Evolutionary conservation across 2,888 invertebrate genomes (phyloP), one percentile per base, ranked within the genome.

Genomic region (Schrankia costaestrigalis): DNA sequence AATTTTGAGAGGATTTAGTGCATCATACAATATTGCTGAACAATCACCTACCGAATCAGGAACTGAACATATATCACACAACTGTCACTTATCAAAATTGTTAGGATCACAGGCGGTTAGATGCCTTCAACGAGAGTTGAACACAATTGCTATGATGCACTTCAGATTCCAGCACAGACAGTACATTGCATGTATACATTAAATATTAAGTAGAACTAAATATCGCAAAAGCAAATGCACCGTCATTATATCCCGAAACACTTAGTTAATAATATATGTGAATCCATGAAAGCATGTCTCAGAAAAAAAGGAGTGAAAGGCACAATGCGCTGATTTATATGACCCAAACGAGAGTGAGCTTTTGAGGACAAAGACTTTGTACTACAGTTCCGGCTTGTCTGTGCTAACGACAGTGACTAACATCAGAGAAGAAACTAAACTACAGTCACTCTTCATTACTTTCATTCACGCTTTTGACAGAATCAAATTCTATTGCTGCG

Each of bases 281-380:
- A 74, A 77, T 80, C 87, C 86, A 86, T 71, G 87, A 86, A 86
- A 87, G 86, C 87, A 87, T 87, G 87, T 87, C 87, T 86, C 87
- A 87, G 87, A 86, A 78, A 75, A 63, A 63, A 34, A n/a, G 37
- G 77, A 81, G 71, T 79, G 78, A 77, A 75, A 65, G 75, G 63
- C 61, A 63, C 58, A 60, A 68, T 69, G 63, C 68, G 76, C 78
- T 80, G 72, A 76, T 52, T 73, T 55, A 63, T 60, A 59, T 63
- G 61, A 46, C 56, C 66, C 67, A 63, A 56, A 69, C 56, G 60
- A 70, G 75, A 79, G 78, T 81, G 82, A 79, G 82, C 78, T 81
- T 82, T 70, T 63, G 63, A 67, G 63, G 69, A 68, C 56, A 84
- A 85, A 78, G 74, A 80, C 85, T 85, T 85, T 67, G 71, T 72